Base-by-base conservation (phyloP, 2,797 vertebrate genomes). In the Sebastes nivosus region DNA sequence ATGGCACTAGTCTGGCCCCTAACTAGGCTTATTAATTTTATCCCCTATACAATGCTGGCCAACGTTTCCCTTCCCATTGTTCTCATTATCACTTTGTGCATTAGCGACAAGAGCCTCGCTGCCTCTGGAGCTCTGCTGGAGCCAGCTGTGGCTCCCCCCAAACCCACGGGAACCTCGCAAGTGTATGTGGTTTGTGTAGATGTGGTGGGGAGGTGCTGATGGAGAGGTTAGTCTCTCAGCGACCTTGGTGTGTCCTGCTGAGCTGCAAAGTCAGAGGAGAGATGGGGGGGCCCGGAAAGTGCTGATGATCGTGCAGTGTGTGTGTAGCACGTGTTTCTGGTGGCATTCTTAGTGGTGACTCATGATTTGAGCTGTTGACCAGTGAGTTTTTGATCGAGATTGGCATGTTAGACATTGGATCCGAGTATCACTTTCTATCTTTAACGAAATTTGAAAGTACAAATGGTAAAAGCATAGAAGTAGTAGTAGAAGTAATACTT, bases 181-280 rank as follows among this genome's bases (percentile, higher is more conserved):
- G 3, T 75, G 57, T 64, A 12, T 82, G 59, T 75, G 50, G 63
- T 77, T 83, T 52, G 42, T 52, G 60, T 63, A 50, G 61, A 60
- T 75, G 61, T 70, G 24, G 18, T 75, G 57, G 27, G 60, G 66
- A 92, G 87, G 84, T 92, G 92, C 91, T 93, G 93, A 94, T 89
- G 86, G 84, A 93, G 90, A 87, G 75, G 82, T 90, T 89, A 77
- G 81, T 84, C 82, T 88, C 87, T 72, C n/a, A 32, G 82, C 24
- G 89, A 91, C 93, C 92, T 94, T 94, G 85, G 83, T 68, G 75
- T 75, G 88, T 93, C 90, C 89, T 87, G 87, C 92, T 88, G 90
- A 92, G 88, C 89, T 90, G 92, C 90, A 86, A 85, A 91, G 85
- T 92, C 86, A 92, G 84, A 73, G 81, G 83, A 87, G 79, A 73